Evolutionary conservation across 2,113 vertebrate species (phyloP), one percentile per base, ranked within the genome.

Genomic region (Vidua macroura): DNA sequence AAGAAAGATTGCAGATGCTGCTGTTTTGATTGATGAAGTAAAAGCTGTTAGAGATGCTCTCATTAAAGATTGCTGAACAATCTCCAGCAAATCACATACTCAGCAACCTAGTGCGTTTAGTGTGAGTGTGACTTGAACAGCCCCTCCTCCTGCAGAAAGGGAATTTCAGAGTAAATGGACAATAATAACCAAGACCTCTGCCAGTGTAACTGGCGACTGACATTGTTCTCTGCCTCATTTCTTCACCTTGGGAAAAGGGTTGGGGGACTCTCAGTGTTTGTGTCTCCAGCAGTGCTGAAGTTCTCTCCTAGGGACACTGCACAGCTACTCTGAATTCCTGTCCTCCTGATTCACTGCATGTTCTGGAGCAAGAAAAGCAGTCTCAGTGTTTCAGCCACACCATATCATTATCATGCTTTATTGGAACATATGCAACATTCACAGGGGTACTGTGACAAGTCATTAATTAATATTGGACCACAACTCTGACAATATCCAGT

Each of bases 21-120:
- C 58, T 1, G 5, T 69, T 95, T 85, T 93, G 70, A 92, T 97
- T 93, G 89, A 73, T 93, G 86, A 92, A 76, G 20, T 70, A 37
- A 89, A 91, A 87, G 56, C 67, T 83, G 28, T 56, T 91, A 82
- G 62, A 83, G 72, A 76, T 53, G 37, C 41, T 76, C 31, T 51
- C 81, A 69, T 74, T 86, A 69, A 94, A 90, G 72, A 80, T 3
- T 88, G 62, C 46, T 60, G 62, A 95, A 92, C 41, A 35, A 66
- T 86, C 51, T 41, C 22, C 63, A 83, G 31, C 30, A 93, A 78
- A 85, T 86, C 48, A 41, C 67, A 64, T 28, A 31, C 44, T 95
- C 75, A 66, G 39, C 67, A 94, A 33, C 31, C 72, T 70, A 41
- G 19, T 58, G 72, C n/a, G 7, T 67, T 44, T 64, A 60, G n/a